These are phyloP conservation scores for Phalacrocorax carbo DNA, from an alignment of 2,113 vertebrate genomes.

Conservation along the genomic window DNA sequence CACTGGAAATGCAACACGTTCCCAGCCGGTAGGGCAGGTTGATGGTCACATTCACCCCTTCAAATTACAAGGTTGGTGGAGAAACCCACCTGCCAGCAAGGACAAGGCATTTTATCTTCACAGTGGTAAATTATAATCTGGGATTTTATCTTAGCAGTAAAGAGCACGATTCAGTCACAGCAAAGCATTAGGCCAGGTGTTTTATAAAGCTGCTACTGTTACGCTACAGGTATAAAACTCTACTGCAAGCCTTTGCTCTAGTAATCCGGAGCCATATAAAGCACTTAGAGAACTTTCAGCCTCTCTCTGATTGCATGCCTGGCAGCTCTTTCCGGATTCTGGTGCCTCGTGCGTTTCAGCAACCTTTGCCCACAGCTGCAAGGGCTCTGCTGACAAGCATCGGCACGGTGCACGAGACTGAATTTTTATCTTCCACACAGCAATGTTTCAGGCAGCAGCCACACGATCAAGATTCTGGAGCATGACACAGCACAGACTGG, in stretches of 20 bases:
- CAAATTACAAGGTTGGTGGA: neutral
- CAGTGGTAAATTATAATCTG: neutral
- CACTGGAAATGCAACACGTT: neutral
- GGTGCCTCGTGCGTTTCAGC: neutral
- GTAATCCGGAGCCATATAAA: neutral
- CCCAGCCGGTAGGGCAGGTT: neutral
- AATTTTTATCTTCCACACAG: neutral
- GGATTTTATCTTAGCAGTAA: neutral
- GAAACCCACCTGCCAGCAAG: neutral
- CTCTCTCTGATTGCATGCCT: accelerated
- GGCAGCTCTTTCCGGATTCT: neutral
- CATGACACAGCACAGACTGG: accelerated
- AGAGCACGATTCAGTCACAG: neutral
- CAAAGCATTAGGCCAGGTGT: neutral
- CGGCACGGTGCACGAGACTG: accelerated
- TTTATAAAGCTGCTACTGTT: neutral
- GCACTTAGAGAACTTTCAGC: neutral
- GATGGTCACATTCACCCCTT: neutral
- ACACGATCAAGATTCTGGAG: neutral
- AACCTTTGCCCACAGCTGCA: neutral
- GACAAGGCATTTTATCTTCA: neutral
- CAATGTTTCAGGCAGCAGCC: neutral
- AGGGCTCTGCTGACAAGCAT: neutral
- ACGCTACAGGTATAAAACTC: accelerated
- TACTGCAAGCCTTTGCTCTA: neutral